These are phyloP conservation scores for Entomobrya proxima DNA, from an alignment of 2,888 invertebrate genomes.

Conservation along the genomic window DNA sequence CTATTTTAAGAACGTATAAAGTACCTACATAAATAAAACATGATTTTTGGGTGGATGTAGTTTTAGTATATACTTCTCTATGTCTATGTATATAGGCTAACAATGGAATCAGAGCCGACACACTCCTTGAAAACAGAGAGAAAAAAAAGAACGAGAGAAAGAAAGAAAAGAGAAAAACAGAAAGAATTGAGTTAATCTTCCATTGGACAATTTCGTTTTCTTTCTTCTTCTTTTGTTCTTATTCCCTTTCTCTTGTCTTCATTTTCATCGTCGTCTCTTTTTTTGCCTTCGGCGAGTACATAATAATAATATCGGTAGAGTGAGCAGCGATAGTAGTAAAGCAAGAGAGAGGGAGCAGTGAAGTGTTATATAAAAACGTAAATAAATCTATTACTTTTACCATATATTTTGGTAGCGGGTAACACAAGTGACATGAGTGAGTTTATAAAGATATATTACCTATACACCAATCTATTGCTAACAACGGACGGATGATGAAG, in stretches of 20 bases:
- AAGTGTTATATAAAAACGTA: neutral
- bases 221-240: constrained; percentile 45
- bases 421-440: no score
- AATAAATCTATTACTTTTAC: no score
- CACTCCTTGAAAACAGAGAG: neutral
- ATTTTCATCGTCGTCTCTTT: constrained; percentile 1
- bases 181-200: constrained; percentile 67
- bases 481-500: constrained; percentile 1
- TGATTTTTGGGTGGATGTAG: neutral
- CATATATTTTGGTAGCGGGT: no score
- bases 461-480: no score
- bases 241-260: neutral
- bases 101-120: constrained; percentile 24
- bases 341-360: neutral
- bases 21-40: neutral
- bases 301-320: constrained; percentile 19
- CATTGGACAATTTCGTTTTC: constrained; percentile 61
- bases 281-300: constrained; percentile 26
- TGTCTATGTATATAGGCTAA: neutral
- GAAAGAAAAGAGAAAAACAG: constrained; percentile 47
- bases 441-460: no score
- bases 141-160: constrained; percentile 17
- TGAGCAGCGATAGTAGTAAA: no score
- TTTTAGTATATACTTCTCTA: no score
- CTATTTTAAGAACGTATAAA: neutral